A percentile compares a stretch with the other conserved stretches of the same genome.
These are phyloP conservation scores for Saccostrea echinata DNA, from an alignment of 1,140 invertebrate genomes.

Conservation along the genomic window DNA sequence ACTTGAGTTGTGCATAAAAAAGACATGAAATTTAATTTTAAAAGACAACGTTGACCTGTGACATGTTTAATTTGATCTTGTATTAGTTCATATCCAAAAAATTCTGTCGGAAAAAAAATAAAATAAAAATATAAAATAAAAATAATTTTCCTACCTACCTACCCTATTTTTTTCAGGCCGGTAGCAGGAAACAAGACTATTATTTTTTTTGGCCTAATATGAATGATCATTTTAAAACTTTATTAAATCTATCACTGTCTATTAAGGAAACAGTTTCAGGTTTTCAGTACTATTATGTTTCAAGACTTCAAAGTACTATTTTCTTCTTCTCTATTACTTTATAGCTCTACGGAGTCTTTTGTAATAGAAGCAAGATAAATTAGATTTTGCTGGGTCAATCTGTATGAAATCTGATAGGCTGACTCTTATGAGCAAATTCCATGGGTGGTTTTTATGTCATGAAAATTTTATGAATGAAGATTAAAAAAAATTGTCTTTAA, in stretches of 20 bases:
- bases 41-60: too few species aligned
- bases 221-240: not conserved
- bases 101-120: too few species aligned
- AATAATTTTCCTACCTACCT: too few species aligned
- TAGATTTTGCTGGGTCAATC: not conserved
- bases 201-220: too few species aligned
- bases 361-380: not conserved
- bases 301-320: not conserved
- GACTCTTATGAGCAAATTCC: not conserved
- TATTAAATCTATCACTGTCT: not conserved
- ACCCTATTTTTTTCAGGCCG: too few species aligned
- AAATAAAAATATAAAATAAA: too few species aligned
- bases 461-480: not conserved
- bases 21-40: too few species aligned
- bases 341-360: not conserved
- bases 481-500: too few species aligned
- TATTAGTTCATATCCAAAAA: too few species aligned
- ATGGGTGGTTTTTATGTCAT: constrained; percentile 16
- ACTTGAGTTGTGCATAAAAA: too few species aligned
- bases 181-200: too few species aligned
- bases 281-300: not conserved
- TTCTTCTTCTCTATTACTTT: not conserved
- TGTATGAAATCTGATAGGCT: not conserved
- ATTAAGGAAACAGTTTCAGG: not conserved
- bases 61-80: too few species aligned